These are phyloP conservation scores for Scolopax bukidnonensis DNA, from an alignment of 2,797 vertebrate genomes.

Conservation along the genomic window DNA sequence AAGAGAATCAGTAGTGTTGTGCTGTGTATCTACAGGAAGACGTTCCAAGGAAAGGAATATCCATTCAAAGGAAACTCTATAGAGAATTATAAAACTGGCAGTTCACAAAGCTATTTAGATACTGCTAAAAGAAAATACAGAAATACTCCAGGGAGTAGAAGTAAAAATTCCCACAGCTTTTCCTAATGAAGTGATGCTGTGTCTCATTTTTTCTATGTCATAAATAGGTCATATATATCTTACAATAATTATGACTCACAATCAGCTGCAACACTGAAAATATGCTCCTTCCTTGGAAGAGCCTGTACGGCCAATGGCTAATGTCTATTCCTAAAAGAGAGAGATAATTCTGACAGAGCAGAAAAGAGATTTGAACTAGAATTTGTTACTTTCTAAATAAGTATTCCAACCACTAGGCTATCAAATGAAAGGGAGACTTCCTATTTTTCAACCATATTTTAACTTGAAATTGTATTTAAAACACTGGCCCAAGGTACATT, in stretches of 20 bases:
- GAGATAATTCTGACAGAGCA: background rate
- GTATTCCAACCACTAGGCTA: background rate
- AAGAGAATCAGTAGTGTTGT: background rate
- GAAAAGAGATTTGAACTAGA: background rate
- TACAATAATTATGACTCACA: background rate
- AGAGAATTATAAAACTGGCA: background rate
- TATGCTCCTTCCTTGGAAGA: background rate
- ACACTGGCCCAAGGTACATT: background rate
- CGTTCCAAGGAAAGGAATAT: background rate
- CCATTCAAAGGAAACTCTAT: background rate
- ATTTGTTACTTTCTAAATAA: background rate
- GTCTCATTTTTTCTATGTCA: background rate
- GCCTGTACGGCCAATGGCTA: background rate
- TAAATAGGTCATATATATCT: background rate
- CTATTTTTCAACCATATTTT: background rate
- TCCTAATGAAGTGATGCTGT: background rate
- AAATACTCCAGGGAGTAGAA: background rate
- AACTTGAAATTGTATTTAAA: background rate
- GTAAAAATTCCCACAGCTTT: background rate
- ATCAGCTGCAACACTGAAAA: background rate
- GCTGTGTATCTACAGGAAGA: background rate
- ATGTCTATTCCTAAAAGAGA: background rate
- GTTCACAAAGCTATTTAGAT: background rate
- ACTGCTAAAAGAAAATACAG: background rate
- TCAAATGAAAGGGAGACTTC: background rate